Conservation (phyloP, 1,140 invertebrate genomes). For the Drosophila miranda region DNA sequence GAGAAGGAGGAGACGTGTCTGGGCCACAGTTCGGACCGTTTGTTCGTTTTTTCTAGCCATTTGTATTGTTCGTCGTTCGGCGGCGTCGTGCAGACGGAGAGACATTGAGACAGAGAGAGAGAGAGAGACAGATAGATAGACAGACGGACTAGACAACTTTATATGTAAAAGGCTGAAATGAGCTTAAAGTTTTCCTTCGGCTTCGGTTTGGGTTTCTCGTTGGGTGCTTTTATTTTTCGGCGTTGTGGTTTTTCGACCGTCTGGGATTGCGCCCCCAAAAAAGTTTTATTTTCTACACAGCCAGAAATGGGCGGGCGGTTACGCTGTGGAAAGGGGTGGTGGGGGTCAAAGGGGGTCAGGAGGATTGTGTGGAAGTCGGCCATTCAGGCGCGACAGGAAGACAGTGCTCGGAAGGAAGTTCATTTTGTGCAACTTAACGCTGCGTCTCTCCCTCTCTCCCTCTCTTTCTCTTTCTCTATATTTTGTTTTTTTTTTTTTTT, state of each 20-base stretch:
- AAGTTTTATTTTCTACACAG: constrained; percentile 27
- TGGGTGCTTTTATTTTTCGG: constrained; percentile 36
- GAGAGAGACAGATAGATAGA: constrained; percentile 20
- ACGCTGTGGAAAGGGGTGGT: constrained; percentile 32
- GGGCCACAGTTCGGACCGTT: constrained; percentile 21
- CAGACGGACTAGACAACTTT: constrained; percentile 30
- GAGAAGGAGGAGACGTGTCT: constrained; percentile 28
- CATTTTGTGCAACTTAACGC: constrained; percentile 73
- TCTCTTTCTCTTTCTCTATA: no score
- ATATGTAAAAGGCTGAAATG: constrained; percentile 56
- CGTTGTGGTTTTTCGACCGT: constrained; percentile 44
- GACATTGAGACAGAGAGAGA: background rate
- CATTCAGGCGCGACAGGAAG: constrained; percentile 62
- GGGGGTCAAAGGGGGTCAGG: background rate
- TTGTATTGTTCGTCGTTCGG: constrained; percentile 72
- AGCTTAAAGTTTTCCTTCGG: constrained; percentile 59
- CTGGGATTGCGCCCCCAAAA: constrained; percentile 40
- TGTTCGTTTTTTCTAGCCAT: constrained; percentile 12
- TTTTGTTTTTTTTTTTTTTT: no score
- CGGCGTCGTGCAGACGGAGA: constrained; percentile 8
- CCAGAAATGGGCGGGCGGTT: constrained; percentile 19
- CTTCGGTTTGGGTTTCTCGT: constrained; percentile 17
- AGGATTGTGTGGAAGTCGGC: constrained; percentile 24
- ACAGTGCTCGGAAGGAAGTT: constrained; percentile 63
- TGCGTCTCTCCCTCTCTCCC: constrained; percentile 27